These are phyloP conservation scores for Ophraella communa DNA, from an alignment of 2,888 invertebrate species.

Conservation along the genomic window DNA sequence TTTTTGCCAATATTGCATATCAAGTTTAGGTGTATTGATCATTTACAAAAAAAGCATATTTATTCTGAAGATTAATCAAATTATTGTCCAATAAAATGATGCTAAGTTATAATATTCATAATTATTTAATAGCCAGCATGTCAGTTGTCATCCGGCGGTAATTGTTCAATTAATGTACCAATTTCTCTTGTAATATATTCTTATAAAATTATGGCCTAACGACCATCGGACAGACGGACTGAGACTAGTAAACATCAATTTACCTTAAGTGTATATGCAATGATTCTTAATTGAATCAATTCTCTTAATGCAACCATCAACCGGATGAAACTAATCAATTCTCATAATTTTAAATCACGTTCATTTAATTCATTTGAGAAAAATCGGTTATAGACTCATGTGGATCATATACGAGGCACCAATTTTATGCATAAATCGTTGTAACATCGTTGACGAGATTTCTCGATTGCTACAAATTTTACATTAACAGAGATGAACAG, in stretches of 20 bases:
- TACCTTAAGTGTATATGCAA: slow-evolving; percentile 25
- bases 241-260: slow-evolving; percentile 17
- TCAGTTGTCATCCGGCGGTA: not conserved
- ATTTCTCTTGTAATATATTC: slow-evolving; percentile 9
- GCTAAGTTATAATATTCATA: too few species aligned
- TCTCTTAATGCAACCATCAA: slow-evolving; percentile 11
- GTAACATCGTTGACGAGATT: too few species aligned
- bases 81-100: not conserved
- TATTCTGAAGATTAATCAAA: too few species aligned
- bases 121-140: not conserved
- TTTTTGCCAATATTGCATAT: too few species aligned
- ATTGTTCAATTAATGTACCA: slow-evolving; percentile 2
- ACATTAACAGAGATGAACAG: too few species aligned
- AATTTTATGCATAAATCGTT: too few species aligned
- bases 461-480: too few species aligned
- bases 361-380: not conserved
- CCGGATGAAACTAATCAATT: slow-evolving; percentile 19
- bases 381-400: not conserved
- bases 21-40: too few species aligned
- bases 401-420: not conserved
- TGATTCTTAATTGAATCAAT: slow-evolving; percentile 27
- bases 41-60: too few species aligned
- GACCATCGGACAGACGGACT: slow-evolving; percentile 4
- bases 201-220: slow-evolving; percentile 1
- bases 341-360: slow-evolving; percentile 14